phyloP scores from a whole-genome alignment of 2,888 invertebrate genomes.

The Gisinianus flammeolus region DNA sequence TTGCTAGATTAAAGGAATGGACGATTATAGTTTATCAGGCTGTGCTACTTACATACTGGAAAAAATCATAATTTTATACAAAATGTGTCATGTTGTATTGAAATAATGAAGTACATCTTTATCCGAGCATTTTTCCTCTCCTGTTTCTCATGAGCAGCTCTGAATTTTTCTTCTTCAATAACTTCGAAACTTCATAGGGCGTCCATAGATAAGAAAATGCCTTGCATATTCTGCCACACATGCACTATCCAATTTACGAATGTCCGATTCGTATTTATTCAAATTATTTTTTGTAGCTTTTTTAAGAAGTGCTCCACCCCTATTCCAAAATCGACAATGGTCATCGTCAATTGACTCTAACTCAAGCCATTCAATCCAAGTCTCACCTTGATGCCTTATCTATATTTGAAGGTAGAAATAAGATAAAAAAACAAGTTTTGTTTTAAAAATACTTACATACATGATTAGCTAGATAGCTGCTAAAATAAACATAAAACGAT shows the following conservation, averaged over 20 bases:
- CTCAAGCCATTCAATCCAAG: conserved; percentile 29
- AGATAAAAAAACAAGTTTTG: too few species aligned
- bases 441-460: too few species aligned
- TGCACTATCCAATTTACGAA: conserved; percentile 20
- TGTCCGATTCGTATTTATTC: conserved; percentile 32
- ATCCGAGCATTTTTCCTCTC: conserved; percentile 25
- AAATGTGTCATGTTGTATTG: not conserved
- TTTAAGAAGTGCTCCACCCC: conserved; percentile 35
- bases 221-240: not conserved
- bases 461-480: too few species aligned
- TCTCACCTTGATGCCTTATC: not conserved
- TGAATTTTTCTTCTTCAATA: conserved; percentile 26
- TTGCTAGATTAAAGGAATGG: too few species aligned
- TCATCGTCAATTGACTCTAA: conserved; percentile 38
- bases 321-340: conserved; percentile 16
- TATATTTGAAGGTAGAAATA: not conserved
- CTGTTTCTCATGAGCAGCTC: conserved; percentile 15
- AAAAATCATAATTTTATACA: not conserved
- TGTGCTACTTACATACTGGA: too few species aligned
- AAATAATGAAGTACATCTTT: not conserved
- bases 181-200: conserved; percentile 1
- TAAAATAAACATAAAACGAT: too few species aligned
- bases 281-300: conserved; percentile 25
- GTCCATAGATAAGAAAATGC: conserved; percentile 19
- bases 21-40: too few species aligned